Base-by-base conservation (phyloP, 2,113 vertebrate genomes). In the Protobothrops mucrosquamatus region DNA sequence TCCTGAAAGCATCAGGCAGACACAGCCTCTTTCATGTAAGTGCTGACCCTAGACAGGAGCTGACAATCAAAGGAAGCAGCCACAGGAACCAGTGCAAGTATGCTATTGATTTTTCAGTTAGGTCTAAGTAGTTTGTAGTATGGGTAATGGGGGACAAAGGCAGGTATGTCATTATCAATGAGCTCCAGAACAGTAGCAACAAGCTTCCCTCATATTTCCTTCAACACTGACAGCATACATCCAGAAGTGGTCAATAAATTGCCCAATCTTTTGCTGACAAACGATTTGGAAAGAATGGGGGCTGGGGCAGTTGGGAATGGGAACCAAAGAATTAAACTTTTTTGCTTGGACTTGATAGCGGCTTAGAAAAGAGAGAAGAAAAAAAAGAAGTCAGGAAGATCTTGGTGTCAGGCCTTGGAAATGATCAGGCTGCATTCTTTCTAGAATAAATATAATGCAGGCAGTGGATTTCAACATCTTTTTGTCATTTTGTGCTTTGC, bases 111-210 rank as follows among this genome's bases (percentile, higher is more conserved):
- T 99, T 99, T 99, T 98, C 99, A 98, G 98, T 99, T 99, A 99
- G 98, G 97, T 98, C 98, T 99, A 99, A 99, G 98, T 99, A 99
- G 98, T 99, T 98, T 99, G 98, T 98, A 98, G 98, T 98, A 98
- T 98, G 98, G 98, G 98, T 99, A 99, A 99, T 99, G 97, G 99
- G 98, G 98, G 98, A 98, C 98, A 98, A 97, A 98, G 98, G 98
- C 99, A 99, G 98, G 98, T 99, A 99, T 98, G 98, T 99, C 99
- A 99, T 99, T 99, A 99, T 99, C 99, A 99, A 99, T 99, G 99
- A 99, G 98, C 96, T 98, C 97, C 96, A 97, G 98, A 98, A 98
- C 97, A 97, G 96, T 98, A 98, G 98, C 98, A 97, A 97, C 98
- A 98, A 96, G 98, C 96, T 97, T 97, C 97, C 95, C 98, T 98